Evolutionary conservation across 2,797 vertebrate genomes (phyloP), one percentile per base, ranked within the genome.

Genomic region (Chaunax sp.): DNA sequence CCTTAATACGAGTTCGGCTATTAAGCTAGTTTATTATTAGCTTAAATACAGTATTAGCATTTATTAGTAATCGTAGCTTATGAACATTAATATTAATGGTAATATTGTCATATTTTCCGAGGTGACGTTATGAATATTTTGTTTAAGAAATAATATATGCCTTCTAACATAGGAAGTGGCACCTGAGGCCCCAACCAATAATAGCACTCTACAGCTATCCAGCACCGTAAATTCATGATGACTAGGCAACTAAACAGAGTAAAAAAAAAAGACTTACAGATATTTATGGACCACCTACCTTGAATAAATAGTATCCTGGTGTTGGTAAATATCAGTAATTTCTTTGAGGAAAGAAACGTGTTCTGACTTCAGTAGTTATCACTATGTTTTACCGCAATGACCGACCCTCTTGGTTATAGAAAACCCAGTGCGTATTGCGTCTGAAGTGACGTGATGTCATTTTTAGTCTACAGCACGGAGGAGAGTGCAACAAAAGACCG

Each of bases 181-280:
- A 87, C 43, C 62, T 88, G 70, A 87, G 88, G 89, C 89, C 90
- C 78, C 67, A 73, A 13, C 72, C 75, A 77, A 47, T 30, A 44
- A 58, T 23, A 56, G 19, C 54, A 12, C 10, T 4, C 44, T 28
- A 9, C 47, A 22, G 60, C 49, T 53, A 19, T 41, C 44, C 10
- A 49, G 60, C 20, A 44, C 23, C 23, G 44, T 5, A 58, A 80
- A 33, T 82, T 80, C 22, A 52, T 64, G 41, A 64, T 68, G 64
- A 71, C 59, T 22, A 16, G 51, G 55, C 72, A 72, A 30, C 26
- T 43, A 47, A 61, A 47, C 3, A 54, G n/a, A n/a, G n/a, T 9
- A 51, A 0, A 25, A 40, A 58, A 58, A 38, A 5, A 50, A 1
- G 2, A 9, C 3, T 40, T 3, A 20, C 3, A 6, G 3, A 15